These are phyloP conservation scores for Sesamia nonagrioides DNA, from an alignment of 1,140 invertebrate genomes.

Conservation along the genomic window DNA sequence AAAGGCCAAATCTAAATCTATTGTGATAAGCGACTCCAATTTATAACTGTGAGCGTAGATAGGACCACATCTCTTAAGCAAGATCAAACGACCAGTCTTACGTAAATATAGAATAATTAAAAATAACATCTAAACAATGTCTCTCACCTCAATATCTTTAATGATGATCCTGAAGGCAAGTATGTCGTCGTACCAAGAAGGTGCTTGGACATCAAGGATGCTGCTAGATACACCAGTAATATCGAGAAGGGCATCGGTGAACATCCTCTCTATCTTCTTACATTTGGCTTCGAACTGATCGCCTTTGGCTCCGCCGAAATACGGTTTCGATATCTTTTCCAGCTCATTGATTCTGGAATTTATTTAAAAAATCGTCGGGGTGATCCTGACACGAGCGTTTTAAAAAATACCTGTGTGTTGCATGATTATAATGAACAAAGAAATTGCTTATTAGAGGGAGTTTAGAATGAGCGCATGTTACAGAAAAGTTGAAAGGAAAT, in stretches of 20 bases:
- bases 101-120: no score
- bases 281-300: constrained; percentile 91
- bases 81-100: no score
- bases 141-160: constrained; percentile 90
- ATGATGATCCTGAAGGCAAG: constrained; percentile 90
- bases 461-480: no score
- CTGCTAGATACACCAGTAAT: constrained; percentile 89
- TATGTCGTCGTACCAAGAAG: constrained; percentile 93
- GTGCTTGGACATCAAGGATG: constrained; percentile 92
- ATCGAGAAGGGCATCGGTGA: constrained; percentile 89
- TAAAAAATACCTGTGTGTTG: background rate
- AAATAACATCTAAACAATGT: constrained; percentile 33
- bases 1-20: no score
- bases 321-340: constrained; percentile 88
- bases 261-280: constrained; percentile 92
- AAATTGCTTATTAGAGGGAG: no score
- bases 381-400: background rate
- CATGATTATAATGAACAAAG: no score
- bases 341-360: constrained; percentile 89
- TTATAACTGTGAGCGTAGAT: no score
- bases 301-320: constrained; percentile 90
- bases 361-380: constrained; percentile 22
- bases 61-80: no score
- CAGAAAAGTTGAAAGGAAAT: no score
- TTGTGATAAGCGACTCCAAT: no score